These are phyloP conservation scores for Ramazzottius varieornatus DNA, from an alignment of 2,888 invertebrate species.

Conservation along the genomic window DNA sequence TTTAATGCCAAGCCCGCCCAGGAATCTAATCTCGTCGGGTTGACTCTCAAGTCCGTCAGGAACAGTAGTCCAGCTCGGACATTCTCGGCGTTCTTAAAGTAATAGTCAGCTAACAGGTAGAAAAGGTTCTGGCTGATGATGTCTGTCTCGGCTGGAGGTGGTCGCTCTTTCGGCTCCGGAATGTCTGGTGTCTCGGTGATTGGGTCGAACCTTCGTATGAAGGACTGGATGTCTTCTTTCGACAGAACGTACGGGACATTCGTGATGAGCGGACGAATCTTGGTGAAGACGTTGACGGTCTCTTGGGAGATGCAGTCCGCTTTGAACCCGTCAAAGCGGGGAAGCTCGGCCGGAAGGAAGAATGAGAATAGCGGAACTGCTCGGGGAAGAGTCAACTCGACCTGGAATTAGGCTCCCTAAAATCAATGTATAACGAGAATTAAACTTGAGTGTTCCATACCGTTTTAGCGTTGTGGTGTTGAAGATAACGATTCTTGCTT, in stretches of 20 bases:
- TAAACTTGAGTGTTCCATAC: background rate
- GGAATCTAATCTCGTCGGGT: slow-evolving; percentile 53
- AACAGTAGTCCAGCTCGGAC: slow-evolving; percentile 45
- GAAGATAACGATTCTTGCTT: background rate
- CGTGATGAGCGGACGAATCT: background rate
- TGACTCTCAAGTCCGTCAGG: slow-evolving; percentile 49
- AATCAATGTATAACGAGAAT: background rate
- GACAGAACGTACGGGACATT: background rate
- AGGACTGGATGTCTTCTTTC: background rate
- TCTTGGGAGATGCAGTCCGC: background rate
- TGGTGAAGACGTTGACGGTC: background rate
- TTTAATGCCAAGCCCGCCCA: slow-evolving; percentile 67
- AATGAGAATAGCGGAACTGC: background rate
- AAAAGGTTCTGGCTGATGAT: background rate
- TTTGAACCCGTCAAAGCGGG: background rate
- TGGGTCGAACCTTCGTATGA: background rate
- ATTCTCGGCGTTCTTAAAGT: background rate
- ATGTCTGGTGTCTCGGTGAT: background rate
- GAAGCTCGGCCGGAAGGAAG: background rate
- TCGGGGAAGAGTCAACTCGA: background rate
- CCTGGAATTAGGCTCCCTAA: background rate
- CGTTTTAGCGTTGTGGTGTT: background rate
- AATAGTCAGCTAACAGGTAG: background rate
- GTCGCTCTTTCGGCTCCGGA: background rate
- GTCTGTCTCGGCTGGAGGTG: background rate